Percentiles rank a stretch among this genome's conserved stretches.
phyloP scores from a whole-genome alignment of 2,797 vertebrate genomes.

The Lithobates sylvaticus region DNA sequence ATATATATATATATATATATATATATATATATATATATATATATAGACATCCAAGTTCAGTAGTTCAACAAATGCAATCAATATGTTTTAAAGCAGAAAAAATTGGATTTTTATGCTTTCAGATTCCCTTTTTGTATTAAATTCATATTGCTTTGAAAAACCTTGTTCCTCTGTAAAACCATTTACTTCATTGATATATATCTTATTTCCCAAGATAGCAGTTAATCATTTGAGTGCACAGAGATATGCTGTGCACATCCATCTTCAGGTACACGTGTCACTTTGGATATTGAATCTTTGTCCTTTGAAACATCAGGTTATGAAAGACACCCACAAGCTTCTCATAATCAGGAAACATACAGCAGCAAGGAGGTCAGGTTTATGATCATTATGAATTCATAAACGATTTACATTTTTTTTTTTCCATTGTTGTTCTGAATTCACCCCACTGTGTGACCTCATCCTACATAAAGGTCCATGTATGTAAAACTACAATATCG shows the following conservation, averaged over 20 bases:
- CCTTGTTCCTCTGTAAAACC: constrained; percentile 41
- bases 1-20: background rate
- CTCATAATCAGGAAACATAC: constrained; percentile 10
- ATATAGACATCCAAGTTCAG: background rate
- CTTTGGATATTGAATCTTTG: constrained; percentile 57
- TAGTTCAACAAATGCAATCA: constrained; percentile 30
- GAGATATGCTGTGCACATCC: constrained; percentile 56
- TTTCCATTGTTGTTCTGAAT: background rate
- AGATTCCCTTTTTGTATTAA: constrained; percentile 38
- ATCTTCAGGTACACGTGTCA: constrained; percentile 57
- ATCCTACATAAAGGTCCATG: too few species aligned
- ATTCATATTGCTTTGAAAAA: constrained; percentile 52
- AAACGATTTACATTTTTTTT: background rate
- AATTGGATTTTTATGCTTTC: constrained; percentile 12
- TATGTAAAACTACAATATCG: too few species aligned
- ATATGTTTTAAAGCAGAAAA: constrained; percentile 22
- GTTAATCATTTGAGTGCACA: constrained; percentile 60
- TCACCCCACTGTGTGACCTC: background rate
- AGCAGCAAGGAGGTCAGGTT: background rate
- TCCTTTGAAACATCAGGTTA: constrained; percentile 58
- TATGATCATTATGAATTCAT: background rate
- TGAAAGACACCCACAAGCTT: constrained; percentile 39
- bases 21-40: background rate
- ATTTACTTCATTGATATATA: constrained; percentile 61
- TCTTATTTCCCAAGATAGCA: constrained; percentile 62